Conservation (phyloP, 2,888 invertebrate species). For the Choreutis nemorana region DNA sequence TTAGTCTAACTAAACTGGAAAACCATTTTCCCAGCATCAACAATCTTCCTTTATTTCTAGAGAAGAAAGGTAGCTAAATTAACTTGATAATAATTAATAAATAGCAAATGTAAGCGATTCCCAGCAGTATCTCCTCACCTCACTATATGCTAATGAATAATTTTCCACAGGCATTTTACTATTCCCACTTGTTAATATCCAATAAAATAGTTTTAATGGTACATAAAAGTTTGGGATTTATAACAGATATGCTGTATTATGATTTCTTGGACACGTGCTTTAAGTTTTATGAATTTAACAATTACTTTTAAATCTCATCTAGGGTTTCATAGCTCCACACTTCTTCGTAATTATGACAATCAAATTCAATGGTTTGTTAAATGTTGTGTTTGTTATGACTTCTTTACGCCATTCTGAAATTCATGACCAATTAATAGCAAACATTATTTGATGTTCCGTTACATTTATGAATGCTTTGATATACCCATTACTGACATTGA, state of each 20-base stretch:
- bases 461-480: too few relatives aligned
- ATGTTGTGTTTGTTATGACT: slow-evolving; percentile 6
- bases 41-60: too few relatives aligned
- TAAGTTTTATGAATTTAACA: slow-evolving; percentile 23
- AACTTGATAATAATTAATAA: too few relatives aligned
- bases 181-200: slow-evolving; percentile 63
- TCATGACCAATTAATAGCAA: too few relatives aligned
- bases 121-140: too few relatives aligned
- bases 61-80: too few relatives aligned
- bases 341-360: slow-evolving; percentile 17
- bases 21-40: too few relatives aligned
- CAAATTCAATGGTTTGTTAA: slow-evolving; percentile 11
- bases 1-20: too few relatives aligned
- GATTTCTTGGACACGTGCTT: slow-evolving; percentile 42
- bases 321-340: slow-evolving; percentile 33
- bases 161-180: slow-evolving; percentile 61
- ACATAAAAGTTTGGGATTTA: slow-evolving; percentile 65
- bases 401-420: too few relatives aligned
- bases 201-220: slow-evolving; percentile 62
- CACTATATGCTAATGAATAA: slow-evolving; percentile 46
- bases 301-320: slow-evolving; percentile 22
- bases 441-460: too few relatives aligned
- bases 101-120: too few relatives aligned
- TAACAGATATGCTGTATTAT: slow-evolving; percentile 51
- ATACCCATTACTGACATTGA: too few relatives aligned